Evolutionary conservation across 2,113 vertebrate species (phyloP).

Genomic region (Monarcha castaneiventris): DNA sequence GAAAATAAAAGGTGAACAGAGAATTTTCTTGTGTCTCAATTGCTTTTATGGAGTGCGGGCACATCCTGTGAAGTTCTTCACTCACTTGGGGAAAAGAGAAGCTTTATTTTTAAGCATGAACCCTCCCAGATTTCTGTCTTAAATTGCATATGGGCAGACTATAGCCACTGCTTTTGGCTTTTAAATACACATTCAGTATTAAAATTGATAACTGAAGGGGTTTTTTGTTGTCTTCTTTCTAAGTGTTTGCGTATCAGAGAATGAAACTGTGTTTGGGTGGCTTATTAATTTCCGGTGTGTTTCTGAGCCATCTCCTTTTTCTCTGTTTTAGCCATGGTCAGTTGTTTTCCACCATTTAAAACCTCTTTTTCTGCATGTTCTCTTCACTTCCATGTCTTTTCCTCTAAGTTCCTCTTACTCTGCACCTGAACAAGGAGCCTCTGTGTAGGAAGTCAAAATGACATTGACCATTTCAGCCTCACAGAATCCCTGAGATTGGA

Average conservation of each 20-base stretch:
- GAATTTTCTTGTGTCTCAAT: neutral
- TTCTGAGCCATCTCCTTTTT: neutral
- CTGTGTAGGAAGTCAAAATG: neutral
- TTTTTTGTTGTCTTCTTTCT: neutral
- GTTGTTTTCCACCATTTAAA: neutral
- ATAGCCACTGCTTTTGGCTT: neutral
- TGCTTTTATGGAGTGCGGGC: neutral
- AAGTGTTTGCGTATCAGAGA: neutral
- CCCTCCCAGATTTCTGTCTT: neutral
- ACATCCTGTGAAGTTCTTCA: neutral
- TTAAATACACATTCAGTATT: neutral
- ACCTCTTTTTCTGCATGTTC: neutral
- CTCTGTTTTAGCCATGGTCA: neutral
- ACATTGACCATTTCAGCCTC: fast-evolving
- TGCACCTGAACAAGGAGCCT: neutral
- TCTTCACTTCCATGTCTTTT: neutral
- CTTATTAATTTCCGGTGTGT: neutral
- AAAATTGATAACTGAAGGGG: neutral
- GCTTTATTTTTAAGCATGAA: neutral
- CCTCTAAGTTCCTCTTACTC: neutral
- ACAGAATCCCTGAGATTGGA: neutral
- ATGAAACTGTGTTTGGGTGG: neutral
- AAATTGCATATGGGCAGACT: neutral
- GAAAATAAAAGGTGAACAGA: neutral
- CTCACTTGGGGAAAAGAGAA: neutral